These are phyloP conservation scores for Eupithecia abbreviata DNA, from an alignment of 2,888 invertebrate genomes.

Conservation along the genomic window DNA sequence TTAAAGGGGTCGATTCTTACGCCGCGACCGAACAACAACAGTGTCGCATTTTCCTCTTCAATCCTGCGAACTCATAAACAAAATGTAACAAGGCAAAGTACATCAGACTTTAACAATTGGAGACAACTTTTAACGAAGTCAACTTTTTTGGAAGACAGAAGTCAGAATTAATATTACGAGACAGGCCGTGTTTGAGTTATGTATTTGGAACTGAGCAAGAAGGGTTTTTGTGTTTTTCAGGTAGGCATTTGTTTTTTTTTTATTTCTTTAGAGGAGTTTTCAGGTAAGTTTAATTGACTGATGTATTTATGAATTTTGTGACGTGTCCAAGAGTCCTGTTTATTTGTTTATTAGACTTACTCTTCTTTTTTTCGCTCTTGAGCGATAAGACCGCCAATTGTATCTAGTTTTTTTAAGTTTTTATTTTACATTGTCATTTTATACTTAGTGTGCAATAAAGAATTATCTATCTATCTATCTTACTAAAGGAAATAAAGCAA, in stretches of 20 bases:
- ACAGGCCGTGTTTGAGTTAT: neutral
- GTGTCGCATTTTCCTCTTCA: neutral
- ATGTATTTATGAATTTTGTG: too few species aligned
- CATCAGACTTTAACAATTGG: conserved; percentile 21
- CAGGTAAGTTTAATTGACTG: neutral
- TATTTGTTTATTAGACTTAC: too few species aligned
- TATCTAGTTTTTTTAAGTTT: too few species aligned
- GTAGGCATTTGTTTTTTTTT: neutral
- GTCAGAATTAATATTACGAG: conserved; percentile 1
- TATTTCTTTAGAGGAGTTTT: neutral
- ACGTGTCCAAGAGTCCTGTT: too few species aligned
- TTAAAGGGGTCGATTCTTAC: too few species aligned
- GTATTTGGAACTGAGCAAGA: neutral
- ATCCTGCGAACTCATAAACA: conserved; percentile 14
- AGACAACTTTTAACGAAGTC: conserved; percentile 24
- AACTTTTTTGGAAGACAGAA: conserved; percentile 18
- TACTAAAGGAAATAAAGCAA: too few species aligned
- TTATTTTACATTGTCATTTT: too few species aligned
- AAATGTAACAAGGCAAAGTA: conserved; percentile 22
- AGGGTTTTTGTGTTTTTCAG: neutral
- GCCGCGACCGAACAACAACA: too few species aligned
- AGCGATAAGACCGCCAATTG: too few species aligned
- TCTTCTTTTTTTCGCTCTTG: too few species aligned
- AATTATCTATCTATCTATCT: too few species aligned
- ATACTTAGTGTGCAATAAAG: too few species aligned